Base-by-base conservation (phyloP, 2,888 invertebrate genomes). In the Leucophenga maculata region DNA sequence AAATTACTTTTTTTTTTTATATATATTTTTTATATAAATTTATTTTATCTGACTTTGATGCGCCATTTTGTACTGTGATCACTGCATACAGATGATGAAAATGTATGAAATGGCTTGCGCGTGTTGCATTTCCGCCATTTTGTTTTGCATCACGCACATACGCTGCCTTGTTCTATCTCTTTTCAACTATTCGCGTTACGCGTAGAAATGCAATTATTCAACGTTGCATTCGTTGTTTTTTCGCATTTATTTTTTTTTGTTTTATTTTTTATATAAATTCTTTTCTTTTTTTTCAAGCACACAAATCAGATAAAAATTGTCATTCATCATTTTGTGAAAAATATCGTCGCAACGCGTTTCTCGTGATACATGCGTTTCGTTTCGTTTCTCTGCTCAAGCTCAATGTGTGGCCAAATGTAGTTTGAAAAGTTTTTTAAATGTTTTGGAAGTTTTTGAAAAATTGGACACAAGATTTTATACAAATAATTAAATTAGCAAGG, bases 271-370 rank as follows among this genome's bases (percentile, higher is more conserved):
- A 68, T 64, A 68, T 59, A 50, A 32, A 13, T 54, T 26, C 18
- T 32, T 64, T 66, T 48, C 46, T 32, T 67, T 69, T 55, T 55
- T 44, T 16, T 32, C 26, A 50, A 50, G 69, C 65, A 68, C 68
- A 67, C 72, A 82, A 83, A 80, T 83, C 80, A 75, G 72, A 74
- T 77, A 76, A 77, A 85, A 80, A 76, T 78, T 77, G 78, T 79
- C 81, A 83, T 77, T 82, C 75, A 78, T 79, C 85, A 82, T 77
- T 60, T 39, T 60, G 44, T 44, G 44, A 39, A 60, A 60, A 18
- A 60, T 60, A 44, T 60, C 18, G 52, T 60, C 57, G 50, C 32
- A 59, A 68, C 69, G 31, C 44, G 68, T 69, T 65, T 68, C 18
- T 66, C 65, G 14, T 20, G 20, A 39, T 50, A 68, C 39, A 44